Conservation (phyloP, 2,113 vertebrate genomes). For the Scomber colias region DNA sequence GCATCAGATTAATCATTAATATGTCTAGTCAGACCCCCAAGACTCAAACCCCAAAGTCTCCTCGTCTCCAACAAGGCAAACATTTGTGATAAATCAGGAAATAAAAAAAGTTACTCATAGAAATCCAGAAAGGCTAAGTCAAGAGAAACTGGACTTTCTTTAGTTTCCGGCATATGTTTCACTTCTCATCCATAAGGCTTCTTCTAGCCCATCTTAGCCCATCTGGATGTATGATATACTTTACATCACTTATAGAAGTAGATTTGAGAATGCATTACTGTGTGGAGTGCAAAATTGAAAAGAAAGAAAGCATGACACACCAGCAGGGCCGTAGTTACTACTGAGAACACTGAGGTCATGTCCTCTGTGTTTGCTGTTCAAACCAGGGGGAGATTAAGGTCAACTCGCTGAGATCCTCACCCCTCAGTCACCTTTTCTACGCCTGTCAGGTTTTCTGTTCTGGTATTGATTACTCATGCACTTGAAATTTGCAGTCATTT, state of each 20-base stretch:
- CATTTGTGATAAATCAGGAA: slow-evolving; percentile 10
- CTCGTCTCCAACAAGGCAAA: not conserved
- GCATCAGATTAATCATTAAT: not conserved
- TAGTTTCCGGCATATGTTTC: no score
- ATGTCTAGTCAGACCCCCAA: not conserved
- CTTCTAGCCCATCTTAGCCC: no score
- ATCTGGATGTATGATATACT: no score
- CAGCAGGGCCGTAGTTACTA: not conserved
- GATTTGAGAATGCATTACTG: not conserved
- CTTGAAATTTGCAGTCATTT: not conserved
- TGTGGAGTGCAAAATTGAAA: not conserved
- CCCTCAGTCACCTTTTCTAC: no score
- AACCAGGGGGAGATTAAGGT: no score
- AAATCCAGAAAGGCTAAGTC: no score
- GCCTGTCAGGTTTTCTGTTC: no score
- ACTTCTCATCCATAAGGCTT: no score
- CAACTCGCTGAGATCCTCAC: no score
- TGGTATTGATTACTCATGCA: not conserved
- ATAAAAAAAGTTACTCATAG: no score
- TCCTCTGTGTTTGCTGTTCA: no score
- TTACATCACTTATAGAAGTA: not conserved
- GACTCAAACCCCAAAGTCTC: not conserved
- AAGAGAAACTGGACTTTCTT: no score
- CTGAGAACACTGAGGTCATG: not conserved
- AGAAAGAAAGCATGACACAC: not conserved